Conservation (phyloP, 2,888 invertebrate species). For the Glyphotaelius pellucidus region DNA sequence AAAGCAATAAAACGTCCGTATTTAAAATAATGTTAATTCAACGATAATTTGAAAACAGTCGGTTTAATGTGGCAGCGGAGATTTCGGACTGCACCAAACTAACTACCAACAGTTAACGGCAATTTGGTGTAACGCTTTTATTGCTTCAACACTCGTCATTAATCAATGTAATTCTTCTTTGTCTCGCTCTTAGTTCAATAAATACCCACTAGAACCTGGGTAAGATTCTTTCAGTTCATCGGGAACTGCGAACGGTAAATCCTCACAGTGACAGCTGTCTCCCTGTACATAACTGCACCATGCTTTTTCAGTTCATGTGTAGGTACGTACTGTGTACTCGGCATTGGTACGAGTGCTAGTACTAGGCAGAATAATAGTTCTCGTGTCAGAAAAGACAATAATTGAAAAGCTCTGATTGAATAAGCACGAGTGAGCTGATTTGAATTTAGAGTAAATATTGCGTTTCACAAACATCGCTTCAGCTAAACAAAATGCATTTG, state of each 20-base stretch:
- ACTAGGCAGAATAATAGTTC: not conserved
- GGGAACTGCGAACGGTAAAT: conserved; percentile 18
- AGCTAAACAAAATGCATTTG: not conserved
- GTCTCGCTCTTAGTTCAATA: not conserved
- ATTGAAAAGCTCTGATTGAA: not conserved
- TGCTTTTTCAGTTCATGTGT: not conserved
- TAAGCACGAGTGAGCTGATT: not conserved
- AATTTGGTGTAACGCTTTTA: not conserved
- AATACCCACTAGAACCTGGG: not conserved
- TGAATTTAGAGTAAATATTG: not conserved
- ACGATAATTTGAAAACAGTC: not conserved
- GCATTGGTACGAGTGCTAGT: not conserved
- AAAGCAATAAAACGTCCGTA: not conserved
- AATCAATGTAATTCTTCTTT: conserved; percentile 2
- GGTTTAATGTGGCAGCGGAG: not conserved
- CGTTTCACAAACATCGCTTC: not conserved
- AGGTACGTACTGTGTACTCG: not conserved
- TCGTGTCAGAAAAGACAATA: not conserved
- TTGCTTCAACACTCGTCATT: not conserved
- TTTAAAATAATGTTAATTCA: not conserved
- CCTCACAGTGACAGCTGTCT: conserved; percentile 18
- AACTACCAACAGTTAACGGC: not conserved
- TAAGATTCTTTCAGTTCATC: not conserved
- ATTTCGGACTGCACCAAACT: not conserved
- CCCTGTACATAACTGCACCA: conserved; percentile 31